phyloP scores from a whole-genome alignment of 2,888 invertebrate genomes.

The Ectemnius cavifrons region DNA sequence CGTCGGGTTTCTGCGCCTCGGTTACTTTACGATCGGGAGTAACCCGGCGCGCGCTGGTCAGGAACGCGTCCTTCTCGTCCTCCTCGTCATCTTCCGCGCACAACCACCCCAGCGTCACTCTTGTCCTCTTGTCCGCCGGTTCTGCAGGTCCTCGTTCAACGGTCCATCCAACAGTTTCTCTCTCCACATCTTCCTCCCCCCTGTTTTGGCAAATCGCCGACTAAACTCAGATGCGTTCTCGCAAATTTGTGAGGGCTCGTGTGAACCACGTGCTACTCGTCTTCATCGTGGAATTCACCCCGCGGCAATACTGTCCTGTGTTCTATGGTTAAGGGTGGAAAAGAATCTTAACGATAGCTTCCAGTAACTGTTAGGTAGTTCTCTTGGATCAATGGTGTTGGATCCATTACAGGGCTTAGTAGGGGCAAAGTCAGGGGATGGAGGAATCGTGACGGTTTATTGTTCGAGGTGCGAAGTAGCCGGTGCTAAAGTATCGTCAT shows the following conservation, averaged over 20 bases:
- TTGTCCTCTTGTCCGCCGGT: constrained; percentile 1
- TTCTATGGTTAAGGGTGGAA: too few species aligned
- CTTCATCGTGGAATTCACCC: too few species aligned
- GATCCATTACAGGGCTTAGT: too few species aligned
- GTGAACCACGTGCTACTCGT: not conserved
- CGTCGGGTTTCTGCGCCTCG: constrained; percentile 71
- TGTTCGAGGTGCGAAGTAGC: not conserved
- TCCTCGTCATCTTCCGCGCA: constrained; percentile 45
- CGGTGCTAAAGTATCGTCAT: constrained; percentile 6
- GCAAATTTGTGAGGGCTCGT: not conserved
- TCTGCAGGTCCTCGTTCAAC: not conserved
- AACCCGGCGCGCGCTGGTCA: constrained; percentile 62
- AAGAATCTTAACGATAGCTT: too few species aligned
- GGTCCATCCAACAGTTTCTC: not conserved
- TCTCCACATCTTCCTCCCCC: constrained; percentile 1
- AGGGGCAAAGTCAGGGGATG: too few species aligned
- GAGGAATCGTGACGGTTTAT: too few species aligned
- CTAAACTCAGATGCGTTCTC: not conserved
- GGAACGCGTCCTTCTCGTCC: constrained; percentile 58
- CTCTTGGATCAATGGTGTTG: too few species aligned
- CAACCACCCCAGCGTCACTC: constrained; percentile 7
- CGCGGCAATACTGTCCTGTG: too few species aligned
- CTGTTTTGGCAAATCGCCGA: constrained; percentile 12
- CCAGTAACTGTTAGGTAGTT: too few species aligned
- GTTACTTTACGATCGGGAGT: constrained; percentile 72